Conservation (phyloP, 1,140 invertebrate species). For the Apis laboriosa region DNA sequence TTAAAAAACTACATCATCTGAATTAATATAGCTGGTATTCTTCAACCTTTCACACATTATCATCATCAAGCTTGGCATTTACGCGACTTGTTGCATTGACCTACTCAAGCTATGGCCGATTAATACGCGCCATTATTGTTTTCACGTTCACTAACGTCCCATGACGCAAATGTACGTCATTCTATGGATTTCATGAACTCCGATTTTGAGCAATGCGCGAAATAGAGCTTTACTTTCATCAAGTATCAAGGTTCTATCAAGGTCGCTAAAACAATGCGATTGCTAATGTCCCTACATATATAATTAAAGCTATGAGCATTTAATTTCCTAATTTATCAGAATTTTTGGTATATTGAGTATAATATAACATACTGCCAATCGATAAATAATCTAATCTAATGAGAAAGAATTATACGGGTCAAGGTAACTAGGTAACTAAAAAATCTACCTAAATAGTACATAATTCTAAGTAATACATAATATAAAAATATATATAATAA, state of each 20-base stretch:
- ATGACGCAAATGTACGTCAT: background rate
- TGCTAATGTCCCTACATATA: background rate
- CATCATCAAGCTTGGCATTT: constrained; percentile 63
- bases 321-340: background rate
- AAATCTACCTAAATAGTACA: background rate
- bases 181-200: background rate
- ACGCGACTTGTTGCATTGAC: constrained; percentile 77
- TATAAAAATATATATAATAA: background rate
- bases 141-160: constrained; percentile 41
- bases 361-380: background rate
- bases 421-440: constrained; percentile 15
- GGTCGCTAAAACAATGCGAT: constrained; percentile 10
- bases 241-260: constrained; percentile 52
- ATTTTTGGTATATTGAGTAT: background rate
- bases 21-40: constrained; percentile 49
- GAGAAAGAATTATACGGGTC: constrained; percentile 18
- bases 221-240: constrained; percentile 38
- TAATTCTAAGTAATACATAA: background rate
- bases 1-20: too few species aligned
- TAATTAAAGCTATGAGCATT: background rate
- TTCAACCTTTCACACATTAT: constrained; percentile 72
- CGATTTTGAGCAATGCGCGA: background rate
- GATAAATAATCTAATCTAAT: background rate
- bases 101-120: constrained; percentile 53
- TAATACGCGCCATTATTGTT: constrained; percentile 49